These are phyloP conservation scores for Amphiprion percula DNA, from an alignment of 2,113 vertebrate genomes.

Conservation along the genomic window DNA sequence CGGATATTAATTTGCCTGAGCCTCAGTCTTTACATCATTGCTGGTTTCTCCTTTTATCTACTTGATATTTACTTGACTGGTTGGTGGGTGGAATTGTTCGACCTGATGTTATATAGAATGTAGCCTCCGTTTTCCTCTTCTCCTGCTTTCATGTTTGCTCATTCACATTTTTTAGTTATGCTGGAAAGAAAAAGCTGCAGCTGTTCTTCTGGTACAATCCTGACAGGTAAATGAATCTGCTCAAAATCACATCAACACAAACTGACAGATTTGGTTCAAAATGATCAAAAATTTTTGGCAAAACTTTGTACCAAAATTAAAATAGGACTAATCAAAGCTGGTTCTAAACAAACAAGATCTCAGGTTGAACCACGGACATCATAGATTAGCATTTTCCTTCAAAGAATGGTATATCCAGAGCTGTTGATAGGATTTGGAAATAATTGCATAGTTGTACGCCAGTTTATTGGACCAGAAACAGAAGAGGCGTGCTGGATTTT, in stretches of 20 bases:
- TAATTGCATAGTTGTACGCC: not conserved
- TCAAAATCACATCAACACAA: not conserved
- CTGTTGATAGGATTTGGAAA: not conserved
- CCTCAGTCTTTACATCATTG: constrained; percentile 24
- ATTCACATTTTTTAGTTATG: constrained; percentile 23
- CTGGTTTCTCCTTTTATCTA: constrained; percentile 36
- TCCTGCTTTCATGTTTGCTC: constrained; percentile 10
- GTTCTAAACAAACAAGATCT: not conserved
- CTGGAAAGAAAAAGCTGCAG: constrained; percentile 8
- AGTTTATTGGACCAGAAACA: constrained; percentile 8
- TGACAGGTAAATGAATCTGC: not conserved
- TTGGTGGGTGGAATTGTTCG: constrained; percentile 13
- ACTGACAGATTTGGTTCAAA: constrained; percentile 10
- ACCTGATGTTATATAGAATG: constrained; percentile 52
- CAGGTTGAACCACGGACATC: constrained; percentile 17
- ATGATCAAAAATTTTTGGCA: not conserved
- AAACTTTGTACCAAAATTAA: not conserved
- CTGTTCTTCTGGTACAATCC: constrained; percentile 19
- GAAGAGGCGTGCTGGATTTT: constrained; percentile 24
- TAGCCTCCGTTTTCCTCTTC: constrained; percentile 40
- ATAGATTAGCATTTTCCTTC: not conserved
- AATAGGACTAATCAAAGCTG: not conserved
- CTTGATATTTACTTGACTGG: constrained; percentile 53
- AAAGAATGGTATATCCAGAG: not conserved
- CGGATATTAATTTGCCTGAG: constrained; percentile 27